phyloP scores from a whole-genome alignment of 2,797 vertebrate genomes.

The Microtus californicus region DNA sequence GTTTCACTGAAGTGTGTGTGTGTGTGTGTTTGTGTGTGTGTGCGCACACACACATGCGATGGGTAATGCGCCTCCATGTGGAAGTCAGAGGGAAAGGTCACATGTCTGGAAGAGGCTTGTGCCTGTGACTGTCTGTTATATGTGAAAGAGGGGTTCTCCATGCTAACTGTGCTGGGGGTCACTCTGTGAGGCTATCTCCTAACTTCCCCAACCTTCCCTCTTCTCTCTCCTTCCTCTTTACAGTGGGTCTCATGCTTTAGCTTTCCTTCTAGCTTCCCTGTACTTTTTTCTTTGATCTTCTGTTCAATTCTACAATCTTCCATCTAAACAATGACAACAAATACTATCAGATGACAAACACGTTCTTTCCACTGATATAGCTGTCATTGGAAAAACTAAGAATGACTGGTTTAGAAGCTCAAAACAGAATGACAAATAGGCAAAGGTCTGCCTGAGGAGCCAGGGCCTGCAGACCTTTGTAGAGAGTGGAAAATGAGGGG shows the following conservation, averaged over 20 bases:
- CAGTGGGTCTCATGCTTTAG: not conserved
- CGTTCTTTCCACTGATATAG: not conserved
- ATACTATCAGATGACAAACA: not conserved
- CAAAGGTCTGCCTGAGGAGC: not conserved
- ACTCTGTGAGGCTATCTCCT: slow-evolving; percentile 12
- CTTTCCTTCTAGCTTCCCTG: not conserved
- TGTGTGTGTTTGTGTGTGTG: not conserved
- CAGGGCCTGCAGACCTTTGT: not conserved
- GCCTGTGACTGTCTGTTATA: not conserved
- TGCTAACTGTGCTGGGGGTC: not conserved
- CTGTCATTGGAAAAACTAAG: not conserved
- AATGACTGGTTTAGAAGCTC: not conserved
- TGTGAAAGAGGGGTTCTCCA: not conserved
- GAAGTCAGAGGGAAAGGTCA: not conserved
- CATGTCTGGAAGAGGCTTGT: not conserved
- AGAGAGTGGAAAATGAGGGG: not conserved
- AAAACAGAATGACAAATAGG: not conserved
- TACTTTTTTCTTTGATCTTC: slow-evolving; percentile 8
- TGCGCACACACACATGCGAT: no score
- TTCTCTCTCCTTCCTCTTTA: not conserved
- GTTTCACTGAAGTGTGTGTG: not conserved
- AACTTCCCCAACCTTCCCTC: not conserved
- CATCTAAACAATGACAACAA: not conserved
- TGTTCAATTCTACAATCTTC: not conserved
- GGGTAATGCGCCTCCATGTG: not conserved